These are phyloP conservation scores for Coptodon rendalli DNA, from an alignment of 2,113 vertebrate genomes.

Conservation along the genomic window DNA sequence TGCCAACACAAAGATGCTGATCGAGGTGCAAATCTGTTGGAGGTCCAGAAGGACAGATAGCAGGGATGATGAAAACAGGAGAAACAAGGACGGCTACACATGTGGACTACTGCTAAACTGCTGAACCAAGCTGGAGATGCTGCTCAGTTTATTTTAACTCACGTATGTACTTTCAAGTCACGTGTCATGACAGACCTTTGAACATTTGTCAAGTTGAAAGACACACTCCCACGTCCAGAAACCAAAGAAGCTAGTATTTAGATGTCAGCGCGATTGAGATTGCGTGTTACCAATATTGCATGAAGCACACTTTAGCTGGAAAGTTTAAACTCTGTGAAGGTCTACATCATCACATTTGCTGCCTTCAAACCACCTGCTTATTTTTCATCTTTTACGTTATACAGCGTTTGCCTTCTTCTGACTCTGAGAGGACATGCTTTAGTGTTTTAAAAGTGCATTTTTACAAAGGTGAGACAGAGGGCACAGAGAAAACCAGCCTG, in stretches of 20 bases:
- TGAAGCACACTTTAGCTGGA: not conserved
- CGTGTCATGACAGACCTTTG: not conserved
- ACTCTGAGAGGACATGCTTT: not conserved
- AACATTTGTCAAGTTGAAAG: not conserved
- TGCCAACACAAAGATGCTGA: slow-evolving; percentile 49
- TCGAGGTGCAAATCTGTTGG: slow-evolving; percentile 46
- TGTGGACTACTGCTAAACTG: not conserved
- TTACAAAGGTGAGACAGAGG: not conserved
- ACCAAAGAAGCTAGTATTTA: not conserved
- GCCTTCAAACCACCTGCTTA: not conserved
- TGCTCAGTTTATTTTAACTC: not conserved
- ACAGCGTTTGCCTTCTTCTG: not conserved
- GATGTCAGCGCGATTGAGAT: not conserved
- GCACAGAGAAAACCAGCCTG: not conserved
- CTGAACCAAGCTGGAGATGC: not conserved
- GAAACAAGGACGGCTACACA: slow-evolving; percentile 3
- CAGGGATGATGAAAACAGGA: slow-evolving; percentile 14
- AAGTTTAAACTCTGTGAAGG: not conserved
- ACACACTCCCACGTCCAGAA: not conserved
- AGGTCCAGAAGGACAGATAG: slow-evolving; percentile 23
- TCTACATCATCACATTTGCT: not conserved
- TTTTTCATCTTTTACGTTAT: not conserved
- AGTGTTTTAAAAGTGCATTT: not conserved
- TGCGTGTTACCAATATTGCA: not conserved
- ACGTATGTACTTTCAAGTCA: not conserved